These are phyloP conservation scores for Cranoglanis bouderius DNA, from an alignment of 2,113 vertebrate species.

Conservation along the genomic window DNA sequence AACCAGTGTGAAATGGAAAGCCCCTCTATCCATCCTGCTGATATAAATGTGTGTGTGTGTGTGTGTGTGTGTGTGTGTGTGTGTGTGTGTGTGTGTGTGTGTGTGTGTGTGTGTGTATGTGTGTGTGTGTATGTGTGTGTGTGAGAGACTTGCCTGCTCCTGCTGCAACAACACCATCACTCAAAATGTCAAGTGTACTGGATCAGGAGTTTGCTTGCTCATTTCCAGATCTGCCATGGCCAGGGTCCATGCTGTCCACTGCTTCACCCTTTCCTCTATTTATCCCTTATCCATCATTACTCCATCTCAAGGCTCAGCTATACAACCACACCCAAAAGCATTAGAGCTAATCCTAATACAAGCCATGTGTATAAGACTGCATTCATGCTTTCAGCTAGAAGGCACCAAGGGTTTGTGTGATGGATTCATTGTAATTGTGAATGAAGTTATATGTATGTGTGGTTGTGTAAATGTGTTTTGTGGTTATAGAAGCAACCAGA, in stretches of 20 bases:
- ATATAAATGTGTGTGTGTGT: constrained; percentile 19
- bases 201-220: constrained; percentile 32
- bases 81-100: constrained; percentile 7
- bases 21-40: not conserved
- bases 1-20: not conserved
- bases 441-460: not conserved
- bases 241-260: not conserved
- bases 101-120: constrained; percentile 7
- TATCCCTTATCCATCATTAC: not conserved
- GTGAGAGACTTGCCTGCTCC: constrained; percentile 16
- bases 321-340: not conserved
- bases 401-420: not conserved
- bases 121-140: constrained; percentile 14
- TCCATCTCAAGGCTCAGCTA: not conserved
- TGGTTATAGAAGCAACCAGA: not conserved
- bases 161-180: constrained; percentile 48
- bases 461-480: not conserved
- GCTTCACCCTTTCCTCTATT: not conserved
- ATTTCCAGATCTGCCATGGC: constrained; percentile 22
- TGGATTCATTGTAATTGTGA: not conserved
- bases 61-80: not conserved
- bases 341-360: constrained; percentile 1
- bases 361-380: not conserved
- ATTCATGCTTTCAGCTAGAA: not conserved
- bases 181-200: constrained; percentile 44